These are phyloP conservation scores for Chloroceryle aenea DNA, from an alignment of 2,113 vertebrate species.

Conservation along the genomic window DNA sequence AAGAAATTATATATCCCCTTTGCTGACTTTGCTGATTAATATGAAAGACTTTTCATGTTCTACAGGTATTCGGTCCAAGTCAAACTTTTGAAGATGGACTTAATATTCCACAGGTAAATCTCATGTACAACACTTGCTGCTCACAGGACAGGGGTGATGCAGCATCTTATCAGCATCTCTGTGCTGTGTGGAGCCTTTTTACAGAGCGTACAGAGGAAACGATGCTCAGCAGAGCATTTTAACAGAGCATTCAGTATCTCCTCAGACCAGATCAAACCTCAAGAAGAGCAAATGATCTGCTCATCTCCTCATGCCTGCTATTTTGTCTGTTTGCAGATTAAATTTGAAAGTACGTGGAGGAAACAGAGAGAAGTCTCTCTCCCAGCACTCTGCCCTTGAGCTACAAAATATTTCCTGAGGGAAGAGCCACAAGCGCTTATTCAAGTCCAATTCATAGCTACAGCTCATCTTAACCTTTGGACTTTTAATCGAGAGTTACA, in stretches of 20 bases:
- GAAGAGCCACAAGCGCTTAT: not conserved
- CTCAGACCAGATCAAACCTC: not conserved
- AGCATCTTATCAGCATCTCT: not conserved
- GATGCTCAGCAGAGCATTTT: not conserved
- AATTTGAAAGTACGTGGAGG: not conserved
- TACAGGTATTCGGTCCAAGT: not conserved
- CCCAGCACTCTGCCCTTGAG: not conserved
- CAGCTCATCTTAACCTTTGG: fast-evolving
- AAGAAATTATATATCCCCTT: not conserved
- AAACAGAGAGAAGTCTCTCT: not conserved
- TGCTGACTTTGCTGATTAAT: not conserved
- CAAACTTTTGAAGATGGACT: not conserved
- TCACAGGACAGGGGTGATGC: not conserved
- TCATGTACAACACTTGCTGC: not conserved
- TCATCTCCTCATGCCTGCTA: not conserved
- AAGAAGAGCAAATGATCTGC: not conserved
- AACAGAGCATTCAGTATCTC: not conserved
- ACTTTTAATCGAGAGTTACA: not conserved
- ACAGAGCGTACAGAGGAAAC: not conserved
- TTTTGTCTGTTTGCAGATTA: not conserved
- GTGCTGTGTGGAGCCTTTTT: not conserved
- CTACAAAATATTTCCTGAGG: not conserved
- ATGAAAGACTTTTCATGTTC: not conserved
- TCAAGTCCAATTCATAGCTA: not conserved
- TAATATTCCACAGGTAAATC: not conserved